phyloP scores from a whole-genome alignment of 2,888 invertebrate species.

The Linnaemya tessellans region DNA sequence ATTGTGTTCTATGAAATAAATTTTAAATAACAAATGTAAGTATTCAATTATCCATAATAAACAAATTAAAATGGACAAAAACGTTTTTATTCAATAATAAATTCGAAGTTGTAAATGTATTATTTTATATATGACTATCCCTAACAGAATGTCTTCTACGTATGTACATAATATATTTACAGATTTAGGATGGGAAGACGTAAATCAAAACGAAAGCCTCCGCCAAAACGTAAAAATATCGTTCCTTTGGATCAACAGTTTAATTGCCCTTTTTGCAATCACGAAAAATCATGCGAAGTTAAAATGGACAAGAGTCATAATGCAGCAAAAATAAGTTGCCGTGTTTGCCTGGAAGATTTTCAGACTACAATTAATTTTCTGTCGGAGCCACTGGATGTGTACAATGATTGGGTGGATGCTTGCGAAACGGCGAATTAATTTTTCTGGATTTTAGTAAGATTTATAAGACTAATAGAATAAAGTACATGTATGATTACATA shows the following conservation, averaged over 20 bases:
- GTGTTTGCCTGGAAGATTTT: slow-evolving; percentile 98
- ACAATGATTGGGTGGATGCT: slow-evolving; percentile 99
- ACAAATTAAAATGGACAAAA: too few relatives aligned
- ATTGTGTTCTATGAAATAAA: too few relatives aligned
- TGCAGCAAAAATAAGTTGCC: slow-evolving; percentile 96
- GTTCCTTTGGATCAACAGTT: slow-evolving; percentile 97
- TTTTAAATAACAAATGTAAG: not conserved
- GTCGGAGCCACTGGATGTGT: slow-evolving; percentile 99
- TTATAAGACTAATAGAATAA: not conserved
- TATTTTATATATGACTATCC: not conserved
- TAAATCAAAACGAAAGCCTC: slow-evolving; percentile 99
- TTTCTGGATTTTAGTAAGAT: not conserved
- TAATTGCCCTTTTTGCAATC: slow-evolving; percentile 99
- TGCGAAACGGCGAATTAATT: slow-evolving; percentile 95
- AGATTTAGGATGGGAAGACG: slow-evolving; percentile 92
- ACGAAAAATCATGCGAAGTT: slow-evolving; percentile 99
- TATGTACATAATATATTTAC: too few relatives aligned
- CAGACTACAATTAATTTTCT: slow-evolving; percentile 98
- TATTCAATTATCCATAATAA: not conserved
- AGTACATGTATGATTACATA: too few relatives aligned
- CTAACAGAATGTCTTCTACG: too few relatives aligned
- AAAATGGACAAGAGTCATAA: slow-evolving; percentile 98
- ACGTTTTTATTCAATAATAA: too few relatives aligned
- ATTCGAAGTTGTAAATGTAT: not conserved
- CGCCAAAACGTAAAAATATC: slow-evolving; percentile 95